phyloP scores from a whole-genome alignment of 2,797 vertebrate genomes.

The Salarias fasciatus region DNA sequence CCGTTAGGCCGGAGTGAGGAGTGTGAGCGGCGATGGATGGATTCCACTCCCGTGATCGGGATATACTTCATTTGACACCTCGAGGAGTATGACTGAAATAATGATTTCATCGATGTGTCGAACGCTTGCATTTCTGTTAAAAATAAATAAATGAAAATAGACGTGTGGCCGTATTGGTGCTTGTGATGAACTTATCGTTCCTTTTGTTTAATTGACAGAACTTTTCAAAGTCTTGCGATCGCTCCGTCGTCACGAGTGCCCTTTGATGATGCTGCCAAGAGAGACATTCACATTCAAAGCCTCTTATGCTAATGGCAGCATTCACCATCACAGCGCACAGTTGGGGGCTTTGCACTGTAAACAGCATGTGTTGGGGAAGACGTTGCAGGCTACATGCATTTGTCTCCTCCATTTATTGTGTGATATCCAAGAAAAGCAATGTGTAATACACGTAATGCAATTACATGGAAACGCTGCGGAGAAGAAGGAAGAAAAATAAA shows the following conservation, averaged over 20 bases:
- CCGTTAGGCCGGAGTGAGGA: slow-evolving; percentile 67
- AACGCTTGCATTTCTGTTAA: slow-evolving; percentile 48
- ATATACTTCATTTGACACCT: slow-evolving; percentile 75
- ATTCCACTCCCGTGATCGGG: slow-evolving; percentile 65
- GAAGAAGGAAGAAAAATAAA: no score
- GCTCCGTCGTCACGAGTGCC: slow-evolving; percentile 12
- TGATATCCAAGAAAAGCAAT: slow-evolving; percentile 51
- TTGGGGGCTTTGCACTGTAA: slow-evolving; percentile 34
- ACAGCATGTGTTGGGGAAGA: slow-evolving; percentile 46
- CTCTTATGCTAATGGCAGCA: slow-evolving; percentile 56
- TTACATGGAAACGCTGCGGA: slow-evolving; percentile 61
- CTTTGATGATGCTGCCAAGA: slow-evolving; percentile 53
- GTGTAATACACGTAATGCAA: slow-evolving; percentile 60
- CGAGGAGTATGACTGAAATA: slow-evolving; percentile 67
- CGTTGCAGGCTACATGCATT: slow-evolving; percentile 38
- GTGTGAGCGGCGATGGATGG: slow-evolving; percentile 69
- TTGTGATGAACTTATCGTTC: background rate
- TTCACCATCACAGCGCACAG: slow-evolving; percentile 34
- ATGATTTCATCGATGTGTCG: slow-evolving; percentile 66
- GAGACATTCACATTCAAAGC: slow-evolving; percentile 57
- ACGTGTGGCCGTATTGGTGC: slow-evolving; percentile 5
- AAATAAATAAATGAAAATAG: no score
- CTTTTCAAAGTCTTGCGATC: slow-evolving; percentile 41
- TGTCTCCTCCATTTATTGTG: slow-evolving; percentile 54
- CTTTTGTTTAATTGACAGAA: slow-evolving; percentile 27